These are phyloP conservation scores for Therioaphis trifolii DNA, from an alignment of 2,888 invertebrate species.

Conservation along the genomic window DNA sequence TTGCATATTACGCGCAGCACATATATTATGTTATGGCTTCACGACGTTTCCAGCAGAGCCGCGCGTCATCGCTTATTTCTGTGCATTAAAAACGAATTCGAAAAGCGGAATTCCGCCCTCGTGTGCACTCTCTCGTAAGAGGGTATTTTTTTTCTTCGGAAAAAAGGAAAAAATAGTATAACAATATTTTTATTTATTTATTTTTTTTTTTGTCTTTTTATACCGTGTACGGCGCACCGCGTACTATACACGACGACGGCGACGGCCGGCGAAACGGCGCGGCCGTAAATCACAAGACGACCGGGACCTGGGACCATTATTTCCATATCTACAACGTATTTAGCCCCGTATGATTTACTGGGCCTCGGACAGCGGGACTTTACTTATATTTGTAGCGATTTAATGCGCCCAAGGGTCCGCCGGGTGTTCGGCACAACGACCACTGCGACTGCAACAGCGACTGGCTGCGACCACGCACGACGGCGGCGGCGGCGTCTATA, in stretches of 20 bases:
- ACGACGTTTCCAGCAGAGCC: too few relatives aligned
- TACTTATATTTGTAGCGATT: slow-evolving; percentile 62
- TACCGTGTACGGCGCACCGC: background rate
- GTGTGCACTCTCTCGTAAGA: background rate
- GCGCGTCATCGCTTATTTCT: too few relatives aligned
- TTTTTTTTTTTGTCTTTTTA: slow-evolving; percentile 17
- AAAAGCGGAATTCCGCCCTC: background rate
- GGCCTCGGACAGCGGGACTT: slow-evolving; percentile 45
- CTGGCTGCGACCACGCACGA: slow-evolving; percentile 32
- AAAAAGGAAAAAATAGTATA: background rate
- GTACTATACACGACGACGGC: background rate
- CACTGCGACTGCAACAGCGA: background rate
- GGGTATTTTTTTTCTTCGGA: background rate
- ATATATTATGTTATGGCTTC: too few relatives aligned
- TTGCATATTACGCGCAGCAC: too few relatives aligned
- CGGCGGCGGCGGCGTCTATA: background rate
- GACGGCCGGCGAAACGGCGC: slow-evolving; percentile 24
- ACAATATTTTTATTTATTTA: background rate
- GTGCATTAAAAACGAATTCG: too few relatives aligned
- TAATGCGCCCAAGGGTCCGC: slow-evolving; percentile 60
- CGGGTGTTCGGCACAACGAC: slow-evolving; percentile 47
- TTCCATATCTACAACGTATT: slow-evolving; percentile 61
- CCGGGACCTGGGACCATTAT: slow-evolving; percentile 47
- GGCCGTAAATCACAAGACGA: slow-evolving; percentile 59
- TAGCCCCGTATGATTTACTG: slow-evolving; percentile 56